Percentiles rank a stretch among this genome's conserved stretches.
These are phyloP conservation scores for Hymenochirus boettgeri DNA, from an alignment of 2,113 vertebrate genomes.

Conservation along the genomic window DNA sequence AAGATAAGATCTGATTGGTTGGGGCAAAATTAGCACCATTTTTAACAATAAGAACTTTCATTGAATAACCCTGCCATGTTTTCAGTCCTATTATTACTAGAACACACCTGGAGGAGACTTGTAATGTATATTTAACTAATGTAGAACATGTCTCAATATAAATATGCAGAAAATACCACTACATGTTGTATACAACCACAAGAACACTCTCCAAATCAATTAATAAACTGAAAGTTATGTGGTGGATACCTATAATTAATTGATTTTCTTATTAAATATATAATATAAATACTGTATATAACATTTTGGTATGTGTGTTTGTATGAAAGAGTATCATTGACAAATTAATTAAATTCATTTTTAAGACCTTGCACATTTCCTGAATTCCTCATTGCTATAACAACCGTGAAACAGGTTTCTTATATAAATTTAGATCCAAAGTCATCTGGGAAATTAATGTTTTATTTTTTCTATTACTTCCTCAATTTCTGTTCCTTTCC, in stretches of 20 bases:
- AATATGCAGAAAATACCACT: constrained; percentile 33
- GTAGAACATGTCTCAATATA: constrained; percentile 38
- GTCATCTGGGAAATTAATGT: constrained; percentile 19
- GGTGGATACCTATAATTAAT: too few species aligned
- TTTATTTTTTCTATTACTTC: constrained; percentile 22
- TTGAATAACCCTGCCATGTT: too few species aligned
- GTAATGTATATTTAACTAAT: constrained; percentile 36
- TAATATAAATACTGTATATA: constrained; percentile 17
- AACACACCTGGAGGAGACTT: constrained; percentile 37
- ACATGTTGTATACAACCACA: constrained; percentile 39
- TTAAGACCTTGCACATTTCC: not conserved
- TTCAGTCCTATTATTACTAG: constrained; percentile 18
- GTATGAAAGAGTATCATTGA: too few species aligned
- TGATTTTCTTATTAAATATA: constrained; percentile 40
- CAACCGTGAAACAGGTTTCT: not conserved
- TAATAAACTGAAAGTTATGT: constrained; percentile 35
- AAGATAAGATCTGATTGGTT: too few species aligned
- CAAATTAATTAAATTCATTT: too few species aligned
- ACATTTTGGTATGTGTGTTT: not conserved
- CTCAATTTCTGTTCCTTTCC: constrained; percentile 6
- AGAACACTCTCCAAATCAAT: constrained; percentile 39
- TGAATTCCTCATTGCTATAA: not conserved
- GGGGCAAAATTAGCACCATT: too few species aligned
- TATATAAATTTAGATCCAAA: constrained; percentile 6
- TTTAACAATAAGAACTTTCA: too few species aligned